A percentile compares a stretch with the other conserved stretches of the same genome.
These are phyloP conservation scores for Eulemur mongoz DNA, from an alignment of 2,797 vertebrate species.

Conservation along the genomic window DNA sequence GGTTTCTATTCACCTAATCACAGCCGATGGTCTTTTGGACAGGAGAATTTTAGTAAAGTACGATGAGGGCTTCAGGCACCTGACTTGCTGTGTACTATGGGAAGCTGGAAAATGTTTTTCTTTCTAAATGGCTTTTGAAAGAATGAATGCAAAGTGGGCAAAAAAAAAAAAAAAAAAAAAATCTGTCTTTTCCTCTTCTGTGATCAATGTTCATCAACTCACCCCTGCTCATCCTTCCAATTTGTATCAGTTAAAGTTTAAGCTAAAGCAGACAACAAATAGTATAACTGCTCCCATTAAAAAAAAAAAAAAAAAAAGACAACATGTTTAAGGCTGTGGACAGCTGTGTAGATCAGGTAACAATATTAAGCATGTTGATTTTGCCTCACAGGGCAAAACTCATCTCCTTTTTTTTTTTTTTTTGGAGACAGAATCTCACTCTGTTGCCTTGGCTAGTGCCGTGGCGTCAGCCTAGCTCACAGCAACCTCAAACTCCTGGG, in stretches of 20 bases:
- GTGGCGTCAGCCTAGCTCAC: no score
- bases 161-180: no score
- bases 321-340: not conserved
- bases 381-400: constrained; percentile 1
- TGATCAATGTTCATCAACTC: not conserved
- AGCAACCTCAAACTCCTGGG: no score
- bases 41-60: constrained; percentile 3
- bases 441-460: no score
- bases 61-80: not conserved
- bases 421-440: no score
- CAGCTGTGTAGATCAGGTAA: not conserved
- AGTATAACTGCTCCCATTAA: not conserved
- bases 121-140: not conserved
- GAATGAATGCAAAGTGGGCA: not conserved
- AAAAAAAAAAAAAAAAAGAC: not conserved
- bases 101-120: not conserved
- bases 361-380: not conserved
- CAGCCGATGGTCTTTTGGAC: not conserved
- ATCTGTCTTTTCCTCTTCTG: not conserved
- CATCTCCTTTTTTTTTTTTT: not conserved
- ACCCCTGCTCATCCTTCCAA: not conserved
- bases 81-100: not conserved
- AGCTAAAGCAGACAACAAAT: not conserved
- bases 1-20: not conserved
- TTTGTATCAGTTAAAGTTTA: not conserved